A percentile compares a stretch with the other conserved stretches of the same genome.
These are phyloP conservation scores for Agrochola litura DNA, from an alignment of 2,888 invertebrate genomes.

Conservation along the genomic window DNA sequence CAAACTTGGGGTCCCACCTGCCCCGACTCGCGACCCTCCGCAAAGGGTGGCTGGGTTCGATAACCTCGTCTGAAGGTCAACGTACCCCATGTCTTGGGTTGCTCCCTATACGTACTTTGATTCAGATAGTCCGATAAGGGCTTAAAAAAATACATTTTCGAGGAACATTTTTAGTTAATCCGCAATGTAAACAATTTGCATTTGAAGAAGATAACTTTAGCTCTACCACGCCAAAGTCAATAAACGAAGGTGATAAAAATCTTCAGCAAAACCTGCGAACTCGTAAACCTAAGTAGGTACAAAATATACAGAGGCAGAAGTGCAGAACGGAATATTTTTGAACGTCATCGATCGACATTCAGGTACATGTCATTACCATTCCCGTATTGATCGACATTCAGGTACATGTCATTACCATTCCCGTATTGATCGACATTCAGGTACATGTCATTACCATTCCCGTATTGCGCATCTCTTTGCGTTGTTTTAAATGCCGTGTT, in stretches of 20 bases:
- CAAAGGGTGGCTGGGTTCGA: conserved; percentile 70
- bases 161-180: not conserved
- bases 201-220: conserved; percentile 10
- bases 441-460: not conserved
- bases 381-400: not conserved
- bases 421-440: not conserved
- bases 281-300: not conserved
- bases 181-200: not conserved
- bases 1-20: conserved; percentile 64
- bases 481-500: conserved; percentile 11
- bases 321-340: not conserved
- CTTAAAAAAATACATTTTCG: too few relatives aligned
- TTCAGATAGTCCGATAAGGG: not conserved
- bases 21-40: conserved; percentile 61
- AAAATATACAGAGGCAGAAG: not conserved
- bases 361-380: not conserved
- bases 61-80: conserved; percentile 75
- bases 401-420: not conserved
- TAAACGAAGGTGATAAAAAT: not conserved
- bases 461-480: not conserved
- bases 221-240: not conserved
- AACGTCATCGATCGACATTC: not conserved
- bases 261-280: not conserved
- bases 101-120: not conserved
- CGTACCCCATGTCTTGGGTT: conserved; percentile 46